These are phyloP conservation scores for Lates japonicus DNA, from an alignment of 2,797 vertebrate species.

Conservation along the genomic window DNA sequence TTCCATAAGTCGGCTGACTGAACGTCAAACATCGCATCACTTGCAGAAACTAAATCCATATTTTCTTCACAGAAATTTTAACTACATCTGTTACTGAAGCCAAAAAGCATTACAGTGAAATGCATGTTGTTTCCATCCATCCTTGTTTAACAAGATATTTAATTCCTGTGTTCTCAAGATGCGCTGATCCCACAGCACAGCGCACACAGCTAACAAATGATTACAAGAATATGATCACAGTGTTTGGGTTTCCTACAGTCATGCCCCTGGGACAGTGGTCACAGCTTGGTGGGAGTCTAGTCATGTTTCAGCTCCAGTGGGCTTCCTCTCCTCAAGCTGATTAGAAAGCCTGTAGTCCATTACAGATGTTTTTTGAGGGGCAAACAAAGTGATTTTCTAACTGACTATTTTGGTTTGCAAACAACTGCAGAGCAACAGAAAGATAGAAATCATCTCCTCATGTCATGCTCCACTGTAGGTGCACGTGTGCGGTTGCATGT, in stretches of 20 bases:
- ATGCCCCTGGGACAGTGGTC: conserved; percentile 68
- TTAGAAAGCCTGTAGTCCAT: conserved; percentile 71
- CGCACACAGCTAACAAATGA: conserved; percentile 63
- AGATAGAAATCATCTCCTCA: conserved; percentile 21
- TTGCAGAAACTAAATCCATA: neutral
- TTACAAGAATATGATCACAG: conserved; percentile 69
- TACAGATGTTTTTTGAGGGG: conserved; percentile 50
- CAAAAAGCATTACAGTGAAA: conserved; percentile 27
- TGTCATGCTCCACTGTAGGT: conserved; percentile 8
- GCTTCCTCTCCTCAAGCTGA: conserved; percentile 57
- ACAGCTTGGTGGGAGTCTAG: conserved; percentile 68
- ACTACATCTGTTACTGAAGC: conserved; percentile 19
- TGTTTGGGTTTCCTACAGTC: conserved; percentile 69
- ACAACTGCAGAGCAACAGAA: conserved; percentile 21
- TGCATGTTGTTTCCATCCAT: conserved; percentile 39
- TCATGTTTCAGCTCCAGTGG: conserved; percentile 65
- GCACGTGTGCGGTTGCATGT: conserved; percentile 39
- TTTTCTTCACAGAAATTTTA: neutral
- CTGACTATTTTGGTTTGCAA: conserved; percentile 42
- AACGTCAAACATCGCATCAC: conserved; percentile 12
- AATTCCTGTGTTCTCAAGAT: conserved; percentile 42
- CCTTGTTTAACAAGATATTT: conserved; percentile 38
- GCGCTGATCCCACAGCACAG: conserved; percentile 52
- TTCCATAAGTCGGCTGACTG: conserved; percentile 13
- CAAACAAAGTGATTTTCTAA: conserved; percentile 51